phyloP scores from a whole-genome alignment of 2,797 vertebrate genomes.

The Coregonus suidteri region DNA sequence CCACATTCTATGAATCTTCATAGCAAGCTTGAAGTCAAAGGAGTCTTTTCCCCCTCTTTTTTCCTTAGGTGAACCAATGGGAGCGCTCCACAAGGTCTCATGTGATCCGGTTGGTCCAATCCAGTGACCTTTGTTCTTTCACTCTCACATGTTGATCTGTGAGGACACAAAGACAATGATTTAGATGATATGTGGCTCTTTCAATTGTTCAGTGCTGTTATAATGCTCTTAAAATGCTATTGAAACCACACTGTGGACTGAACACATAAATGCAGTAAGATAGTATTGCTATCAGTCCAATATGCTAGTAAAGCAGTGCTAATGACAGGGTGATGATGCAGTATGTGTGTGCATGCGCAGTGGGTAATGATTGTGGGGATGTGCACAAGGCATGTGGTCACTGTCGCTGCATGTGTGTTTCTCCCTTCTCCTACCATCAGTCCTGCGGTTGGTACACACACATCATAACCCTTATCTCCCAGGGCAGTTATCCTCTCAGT shows the following conservation, averaged over 20 bases:
- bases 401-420: background rate
- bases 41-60: background rate
- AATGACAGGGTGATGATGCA: background rate
- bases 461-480: constrained; percentile 22
- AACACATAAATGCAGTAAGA: background rate
- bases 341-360: background rate
- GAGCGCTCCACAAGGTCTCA: background rate
- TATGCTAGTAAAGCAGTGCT: background rate
- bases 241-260: background rate
- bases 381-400: background rate
- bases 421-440: background rate
- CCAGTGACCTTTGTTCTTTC: background rate
- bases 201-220: background rate
- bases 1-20: background rate
- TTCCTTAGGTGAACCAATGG: background rate
- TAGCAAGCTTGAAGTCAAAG: background rate
- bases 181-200: background rate
- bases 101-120: background rate
- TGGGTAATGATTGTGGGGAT: background rate
- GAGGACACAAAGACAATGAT: background rate
- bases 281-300: background rate
- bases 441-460: background rate
- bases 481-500: constrained; percentile 14
- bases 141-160: background rate
- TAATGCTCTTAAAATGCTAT: background rate